Conservation (phyloP, 2,797 vertebrate species). For the Pseudochirops cupreus region DNA sequence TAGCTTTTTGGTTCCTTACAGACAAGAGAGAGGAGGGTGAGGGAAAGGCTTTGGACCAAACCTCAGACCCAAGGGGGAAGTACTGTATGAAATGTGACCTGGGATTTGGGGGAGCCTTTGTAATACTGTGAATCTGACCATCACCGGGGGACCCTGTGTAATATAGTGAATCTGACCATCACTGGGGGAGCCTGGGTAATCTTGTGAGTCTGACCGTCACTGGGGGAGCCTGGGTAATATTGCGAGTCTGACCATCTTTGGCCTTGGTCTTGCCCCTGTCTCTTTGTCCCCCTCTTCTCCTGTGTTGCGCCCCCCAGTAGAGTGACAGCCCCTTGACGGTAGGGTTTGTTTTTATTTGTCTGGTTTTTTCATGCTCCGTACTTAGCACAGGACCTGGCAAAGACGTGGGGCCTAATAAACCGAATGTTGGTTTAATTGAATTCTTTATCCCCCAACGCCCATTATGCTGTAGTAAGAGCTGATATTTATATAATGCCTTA, state of each 20-base stretch:
- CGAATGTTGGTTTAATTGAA: background rate
- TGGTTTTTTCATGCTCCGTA: background rate
- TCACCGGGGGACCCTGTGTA: too few species aligned
- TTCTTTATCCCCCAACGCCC: background rate
- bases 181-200: background rate
- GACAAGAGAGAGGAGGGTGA: background rate
- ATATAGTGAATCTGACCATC: background rate
- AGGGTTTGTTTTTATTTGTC: background rate
- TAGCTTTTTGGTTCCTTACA: background rate
- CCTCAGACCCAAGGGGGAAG: background rate
- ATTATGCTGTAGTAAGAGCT: background rate
- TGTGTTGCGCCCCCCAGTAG: background rate
- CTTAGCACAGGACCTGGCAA: background rate
- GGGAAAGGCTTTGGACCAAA: background rate
- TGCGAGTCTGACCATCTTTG: background rate
- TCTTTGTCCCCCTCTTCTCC: background rate
- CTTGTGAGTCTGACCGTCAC: background rate
- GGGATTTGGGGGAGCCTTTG: background rate
- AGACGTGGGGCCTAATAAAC: background rate
- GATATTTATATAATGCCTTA: background rate
- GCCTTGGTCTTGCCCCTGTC: background rate
- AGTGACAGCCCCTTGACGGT: background rate
- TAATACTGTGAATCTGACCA: background rate
- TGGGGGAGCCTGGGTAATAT: background rate
- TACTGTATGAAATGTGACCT: background rate